These are phyloP conservation scores for Leptarthrus brevirostris DNA, from an alignment of 2,888 invertebrate genomes.

Conservation along the genomic window DNA sequence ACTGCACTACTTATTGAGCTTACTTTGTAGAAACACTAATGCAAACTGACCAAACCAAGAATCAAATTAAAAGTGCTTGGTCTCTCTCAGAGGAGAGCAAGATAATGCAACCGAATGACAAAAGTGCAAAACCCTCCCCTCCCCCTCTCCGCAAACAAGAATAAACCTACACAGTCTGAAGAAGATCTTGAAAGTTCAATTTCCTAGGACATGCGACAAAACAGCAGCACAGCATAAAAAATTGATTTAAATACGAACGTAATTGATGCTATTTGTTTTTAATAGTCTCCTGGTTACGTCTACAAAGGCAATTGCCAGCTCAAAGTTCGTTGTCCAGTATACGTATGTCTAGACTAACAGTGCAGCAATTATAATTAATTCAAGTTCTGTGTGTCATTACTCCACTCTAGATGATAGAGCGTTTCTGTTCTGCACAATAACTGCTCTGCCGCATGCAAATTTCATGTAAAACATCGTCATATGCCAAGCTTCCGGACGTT, in stretches of 20 bases:
- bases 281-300: neutral
- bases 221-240: neutral
- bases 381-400: neutral
- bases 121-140: too few species aligned
- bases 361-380: neutral
- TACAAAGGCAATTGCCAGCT: neutral
- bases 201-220: neutral
- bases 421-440: neutral
- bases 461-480: neutral
- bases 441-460: neutral
- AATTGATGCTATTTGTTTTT: slow-evolving; percentile 6
- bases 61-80: too few species aligned
- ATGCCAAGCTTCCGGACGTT: neutral
- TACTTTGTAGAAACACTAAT: too few species aligned
- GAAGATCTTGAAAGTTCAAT: too few species aligned
- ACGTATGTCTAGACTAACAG: neutral
- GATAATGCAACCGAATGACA: too few species aligned
- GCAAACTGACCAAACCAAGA: too few species aligned
- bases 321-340: neutral
- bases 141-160: too few species aligned
- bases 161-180: too few species aligned
- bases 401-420: too few species aligned
- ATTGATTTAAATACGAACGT: neutral
- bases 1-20: too few species aligned
- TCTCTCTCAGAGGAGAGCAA: too few species aligned